Evolutionary conservation across 2,888 invertebrate species (phyloP), one percentile per base, ranked within the genome.

Genomic region (Stomorhina lunata): DNA sequence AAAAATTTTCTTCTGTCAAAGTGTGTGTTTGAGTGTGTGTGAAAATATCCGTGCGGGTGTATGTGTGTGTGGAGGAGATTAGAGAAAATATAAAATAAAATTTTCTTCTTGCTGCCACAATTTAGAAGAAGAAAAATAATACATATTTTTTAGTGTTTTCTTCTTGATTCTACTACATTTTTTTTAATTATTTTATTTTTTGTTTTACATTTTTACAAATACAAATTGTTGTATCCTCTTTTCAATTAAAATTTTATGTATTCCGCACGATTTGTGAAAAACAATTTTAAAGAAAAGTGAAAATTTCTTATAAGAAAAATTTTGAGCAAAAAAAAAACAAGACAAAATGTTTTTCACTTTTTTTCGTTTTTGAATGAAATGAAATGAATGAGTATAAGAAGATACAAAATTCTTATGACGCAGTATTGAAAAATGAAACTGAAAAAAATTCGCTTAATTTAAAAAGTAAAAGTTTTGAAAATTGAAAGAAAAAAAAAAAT

Each of bases 51-150:
- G 53, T 37, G 37, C 17, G 50, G 45, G 17, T 48, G 29, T 12
- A 20, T 79, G 12, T 72, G 9, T 72, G 50, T 77, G 37, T 68
- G 50, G 79, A 76, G 48, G 59, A 73, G 50, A 80, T 80, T 59
- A 80, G 50, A 80, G 43, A 68, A 65, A 79, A n/a, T n/a, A n/a
- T n/a, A 57, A 73, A 61, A 68, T 20, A 40, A 29, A 43, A 53
- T 9, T 17, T 32, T 61, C 22, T 72, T 79, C 17, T 79, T 72
- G 29, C 48, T 72, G 79, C 50, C 59, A 80, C 66, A 43, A 25
- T 43, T 72, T 63, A 69, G 61, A 45, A 53, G 34, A 55, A 61
- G 15, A 15, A 37, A 40, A 72, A 57, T 53, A 77, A 48, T 77
- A 53, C 69, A 72, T 57, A 48, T 72, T 66, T 72, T 57, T n/a